Conservation (phyloP, 2,888 invertebrate genomes). For the Tholera decimalis region DNA sequence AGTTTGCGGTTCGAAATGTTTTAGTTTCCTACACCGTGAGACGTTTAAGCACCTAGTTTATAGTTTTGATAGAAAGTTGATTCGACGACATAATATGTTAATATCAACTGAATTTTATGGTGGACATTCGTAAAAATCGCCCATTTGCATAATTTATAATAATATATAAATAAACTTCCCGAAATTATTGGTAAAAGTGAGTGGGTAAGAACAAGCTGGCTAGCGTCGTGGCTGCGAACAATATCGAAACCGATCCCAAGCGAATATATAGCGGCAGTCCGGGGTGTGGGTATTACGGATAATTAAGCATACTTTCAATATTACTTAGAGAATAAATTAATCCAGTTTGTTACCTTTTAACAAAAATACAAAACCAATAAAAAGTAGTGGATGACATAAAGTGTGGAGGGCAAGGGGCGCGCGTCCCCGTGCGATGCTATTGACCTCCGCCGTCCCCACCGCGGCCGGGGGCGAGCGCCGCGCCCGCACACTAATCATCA, state of each 20-base stretch:
- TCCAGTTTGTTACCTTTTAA: background rate
- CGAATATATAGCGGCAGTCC: background rate
- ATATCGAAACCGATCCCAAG: background rate
- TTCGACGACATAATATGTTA: constrained; percentile 19
- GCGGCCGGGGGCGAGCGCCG: constrained; percentile 52
- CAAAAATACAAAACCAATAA: constrained; percentile 7
- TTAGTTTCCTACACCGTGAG: constrained; percentile 1
- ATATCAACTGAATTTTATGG: no score
- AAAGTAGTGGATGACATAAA: constrained; percentile 11
- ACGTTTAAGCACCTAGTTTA: constrained; percentile 8
- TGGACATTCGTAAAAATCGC: constrained; percentile 14
- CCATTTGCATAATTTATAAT: constrained; percentile 30
- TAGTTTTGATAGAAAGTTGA: constrained; percentile 51
- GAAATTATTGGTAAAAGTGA: background rate
- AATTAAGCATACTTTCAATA: background rate
- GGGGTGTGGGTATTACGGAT: background rate
- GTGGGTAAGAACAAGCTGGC: background rate
- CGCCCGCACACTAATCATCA: constrained; percentile 65
- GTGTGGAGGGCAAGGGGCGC: constrained; percentile 11
- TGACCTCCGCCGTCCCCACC: no score
- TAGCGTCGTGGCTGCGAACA: no score
- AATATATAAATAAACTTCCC: constrained; percentile 30
- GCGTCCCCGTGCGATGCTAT: constrained; percentile 44
- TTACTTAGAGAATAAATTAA: background rate
- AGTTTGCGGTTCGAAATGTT: background rate